phyloP scores from a whole-genome alignment of 2,113 vertebrate species.

The Ceyx melanurus region DNA sequence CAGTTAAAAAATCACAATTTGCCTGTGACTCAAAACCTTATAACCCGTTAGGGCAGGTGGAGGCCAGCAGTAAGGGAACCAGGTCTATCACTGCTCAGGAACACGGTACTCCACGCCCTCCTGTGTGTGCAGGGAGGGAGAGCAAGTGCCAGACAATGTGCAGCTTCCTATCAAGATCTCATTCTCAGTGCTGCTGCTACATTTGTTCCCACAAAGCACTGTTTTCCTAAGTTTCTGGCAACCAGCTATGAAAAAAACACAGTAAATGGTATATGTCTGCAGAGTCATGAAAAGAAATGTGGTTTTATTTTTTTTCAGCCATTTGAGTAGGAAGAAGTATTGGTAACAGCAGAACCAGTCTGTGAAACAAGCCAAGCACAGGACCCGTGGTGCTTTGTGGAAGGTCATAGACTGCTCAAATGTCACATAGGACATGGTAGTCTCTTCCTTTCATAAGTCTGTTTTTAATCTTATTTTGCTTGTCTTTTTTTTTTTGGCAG shows the following conservation, averaged over 20 bases:
- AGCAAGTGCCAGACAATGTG: not conserved
- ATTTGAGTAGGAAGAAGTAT: not conserved
- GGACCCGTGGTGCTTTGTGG: not conserved
- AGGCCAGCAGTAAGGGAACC: fast-evolving
- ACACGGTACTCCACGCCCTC: not conserved
- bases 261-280: not conserved
- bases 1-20: not conserved
- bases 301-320: not conserved
- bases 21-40: not conserved
- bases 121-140: fast-evolving
- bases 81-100: fast-evolving
- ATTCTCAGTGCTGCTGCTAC: not conserved
- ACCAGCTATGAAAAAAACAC: not conserved
- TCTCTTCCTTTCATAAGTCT: not conserved
- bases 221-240: not conserved
- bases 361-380: not conserved
- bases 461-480: not conserved
- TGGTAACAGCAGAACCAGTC: not conserved
- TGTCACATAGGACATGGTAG: no score
- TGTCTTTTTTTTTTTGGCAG: not conserved
- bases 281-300: not conserved
- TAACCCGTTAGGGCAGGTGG: fast-evolving
- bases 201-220: not conserved
- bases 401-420: not conserved
- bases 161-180: not conserved